Evolutionary conservation across 2,888 invertebrate species (phyloP), one percentile per base, ranked within the genome.

Genomic region (Eurytoma adleriae): DNA sequence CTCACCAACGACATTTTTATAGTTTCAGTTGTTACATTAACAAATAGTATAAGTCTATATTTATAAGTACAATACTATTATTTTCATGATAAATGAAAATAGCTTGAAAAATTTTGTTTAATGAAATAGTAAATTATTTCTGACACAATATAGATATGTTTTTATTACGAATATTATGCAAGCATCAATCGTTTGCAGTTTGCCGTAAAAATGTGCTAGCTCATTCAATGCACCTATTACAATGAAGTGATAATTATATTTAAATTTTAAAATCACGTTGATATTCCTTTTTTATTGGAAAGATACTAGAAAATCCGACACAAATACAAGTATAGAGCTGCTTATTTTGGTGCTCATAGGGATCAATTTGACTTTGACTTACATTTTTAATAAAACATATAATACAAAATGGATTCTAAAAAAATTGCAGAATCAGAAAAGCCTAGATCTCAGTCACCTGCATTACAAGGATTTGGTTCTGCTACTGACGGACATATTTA

Each of bases 381-480:
- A 80, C 57, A 77, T 52, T 69, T 81, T 69, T 62, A 56, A 66
- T 71, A 72, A 48, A 77, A 74, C 3, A 68, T 56, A 56, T 56
- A 56, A 13, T 48, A 10, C 16, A 83, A 24, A 2, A 89, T 89
- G 89, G 89, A 89, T 67, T 86, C 88, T 62, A 86, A 88, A 18
- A 88, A 89, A 81, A 62, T 89, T 76, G 84, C 87, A 24, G 88
- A 87, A 50, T 82, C 88, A 50, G 84, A 81, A 61, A 84, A 78
- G 27, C 86, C 88, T 1, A 85, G 85, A 79, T 78, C 86, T 67
- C 87, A 88, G 30, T 86, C 88, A 64, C 86, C 89, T 16, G 83
- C 85, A 16, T 73, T 89, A 59, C 88, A 87, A 61, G 84, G 81
- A 62, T 82, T 79, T 64, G 24, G 48, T 50, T 57, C 78, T 30